Evolutionary conservation across 1,140 invertebrate genomes (phyloP).

Genomic region (Eufriesea mexicana): DNA sequence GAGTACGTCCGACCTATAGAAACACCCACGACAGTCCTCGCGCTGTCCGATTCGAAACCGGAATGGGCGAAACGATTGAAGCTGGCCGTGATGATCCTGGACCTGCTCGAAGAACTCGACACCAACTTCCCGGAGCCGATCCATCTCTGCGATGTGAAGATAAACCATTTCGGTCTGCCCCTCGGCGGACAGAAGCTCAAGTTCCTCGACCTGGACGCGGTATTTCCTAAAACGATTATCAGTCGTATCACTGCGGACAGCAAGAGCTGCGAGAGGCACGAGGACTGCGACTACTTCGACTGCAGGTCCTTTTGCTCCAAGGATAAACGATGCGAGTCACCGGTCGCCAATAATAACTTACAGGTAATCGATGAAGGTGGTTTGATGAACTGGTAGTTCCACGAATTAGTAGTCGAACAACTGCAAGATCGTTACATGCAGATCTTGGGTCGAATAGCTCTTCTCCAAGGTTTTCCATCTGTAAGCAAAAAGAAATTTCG

Average conservation of each 20-base stretch:
- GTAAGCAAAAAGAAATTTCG: no score
- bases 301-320: constrained; percentile 84
- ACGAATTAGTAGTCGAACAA: no score
- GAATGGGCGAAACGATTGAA: constrained; percentile 79
- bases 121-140: constrained; percentile 83
- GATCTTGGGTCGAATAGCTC: no score
- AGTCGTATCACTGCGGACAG: constrained; percentile 79
- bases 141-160: constrained; percentile 87
- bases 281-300: constrained; percentile 87
- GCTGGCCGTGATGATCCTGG: constrained; percentile 84
- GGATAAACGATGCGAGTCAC: constrained; percentile 81
- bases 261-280: constrained; percentile 81
- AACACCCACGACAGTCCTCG: constrained; percentile 71
- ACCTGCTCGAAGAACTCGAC: constrained; percentile 85
- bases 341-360: constrained; percentile 86
- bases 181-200: constrained; percentile 82
- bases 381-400: background rate
- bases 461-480: no score
- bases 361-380: constrained; percentile 76
- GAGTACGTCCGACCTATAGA: constrained; percentile 84
- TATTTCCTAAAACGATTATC: constrained; percentile 81
- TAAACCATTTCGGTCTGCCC: constrained; percentile 86
- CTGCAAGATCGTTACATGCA: no score
- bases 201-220: constrained; percentile 85
- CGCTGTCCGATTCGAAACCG: constrained; percentile 71